These are phyloP conservation scores for Squalus acanthias DNA, from an alignment of 2,797 vertebrate species.

Conservation along the genomic window DNA sequence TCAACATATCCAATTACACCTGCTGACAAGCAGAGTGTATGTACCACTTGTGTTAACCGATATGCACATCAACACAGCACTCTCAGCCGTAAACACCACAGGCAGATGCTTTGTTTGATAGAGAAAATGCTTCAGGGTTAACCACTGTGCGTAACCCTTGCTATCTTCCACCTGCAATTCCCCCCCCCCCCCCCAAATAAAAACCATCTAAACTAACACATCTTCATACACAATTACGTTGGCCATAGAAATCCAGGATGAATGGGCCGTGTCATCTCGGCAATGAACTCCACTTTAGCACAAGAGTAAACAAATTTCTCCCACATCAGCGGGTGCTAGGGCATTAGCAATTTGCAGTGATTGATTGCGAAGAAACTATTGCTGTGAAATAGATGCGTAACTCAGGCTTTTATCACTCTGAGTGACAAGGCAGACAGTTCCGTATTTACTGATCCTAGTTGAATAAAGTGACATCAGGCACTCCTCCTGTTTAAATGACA, in stretches of 20 bases:
- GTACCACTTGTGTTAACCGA: conserved; percentile 31
- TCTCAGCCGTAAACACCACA: conserved; percentile 38
- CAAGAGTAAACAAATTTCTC: conserved; percentile 59
- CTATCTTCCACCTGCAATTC: background rate
- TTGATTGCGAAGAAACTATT: conserved; percentile 54
- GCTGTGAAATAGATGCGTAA: conserved; percentile 62
- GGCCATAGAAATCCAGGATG: conserved; percentile 52
- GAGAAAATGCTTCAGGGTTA: conserved; percentile 43
- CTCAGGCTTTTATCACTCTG: conserved; percentile 58
- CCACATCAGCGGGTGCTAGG: conserved; percentile 49
- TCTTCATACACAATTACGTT: conserved; percentile 48
- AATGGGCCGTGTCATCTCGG: conserved; percentile 51
- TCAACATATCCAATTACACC: conserved; percentile 20
- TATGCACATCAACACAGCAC: conserved; percentile 36
- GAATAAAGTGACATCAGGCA: conserved; percentile 62
- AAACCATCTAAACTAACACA: conserved; percentile 52
- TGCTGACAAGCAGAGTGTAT: conserved; percentile 35
- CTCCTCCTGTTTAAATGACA: conserved; percentile 60
- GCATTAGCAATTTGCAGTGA: conserved; percentile 52
- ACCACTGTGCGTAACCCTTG: conserved; percentile 36
- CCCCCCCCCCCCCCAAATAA: conserved; percentile 36
- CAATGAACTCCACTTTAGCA: conserved; percentile 50
- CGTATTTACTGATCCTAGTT: conserved; percentile 55
- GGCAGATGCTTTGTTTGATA: conserved; percentile 25
- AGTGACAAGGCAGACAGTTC: conserved; percentile 53